These are phyloP conservation scores for Orchestia grillus DNA, from an alignment of 1,140 invertebrate species.

Conservation along the genomic window DNA sequence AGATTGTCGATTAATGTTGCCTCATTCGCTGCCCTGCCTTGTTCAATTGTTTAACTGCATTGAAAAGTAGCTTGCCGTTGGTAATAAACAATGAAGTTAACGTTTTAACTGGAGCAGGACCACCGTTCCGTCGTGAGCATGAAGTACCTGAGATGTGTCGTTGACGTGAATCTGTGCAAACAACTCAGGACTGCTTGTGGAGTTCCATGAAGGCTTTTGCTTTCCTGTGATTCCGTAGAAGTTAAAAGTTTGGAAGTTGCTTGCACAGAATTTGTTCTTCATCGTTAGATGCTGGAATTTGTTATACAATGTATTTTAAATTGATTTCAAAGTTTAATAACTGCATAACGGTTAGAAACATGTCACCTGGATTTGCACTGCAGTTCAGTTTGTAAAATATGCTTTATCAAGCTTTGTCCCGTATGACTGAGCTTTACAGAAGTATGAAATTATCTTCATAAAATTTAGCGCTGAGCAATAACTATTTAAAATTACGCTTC, in stretches of 20 bases:
- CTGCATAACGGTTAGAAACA: not conserved
- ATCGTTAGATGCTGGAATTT: not conserved
- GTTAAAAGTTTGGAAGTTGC: not conserved
- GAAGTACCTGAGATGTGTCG: not conserved
- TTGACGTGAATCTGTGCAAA: not conserved
- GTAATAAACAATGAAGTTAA: not conserved
- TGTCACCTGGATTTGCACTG: not conserved
- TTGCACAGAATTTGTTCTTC: not conserved
- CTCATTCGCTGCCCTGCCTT: conserved; percentile 4
- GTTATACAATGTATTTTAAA: not conserved
- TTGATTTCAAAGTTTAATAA: not conserved
- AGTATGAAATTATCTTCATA: not conserved
- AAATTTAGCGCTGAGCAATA: not conserved
- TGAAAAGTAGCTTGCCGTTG: not conserved
- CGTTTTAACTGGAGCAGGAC: not conserved
- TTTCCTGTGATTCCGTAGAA: not conserved
- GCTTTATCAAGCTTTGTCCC: not conserved
- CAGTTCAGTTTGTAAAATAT: not conserved
- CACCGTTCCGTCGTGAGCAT: conserved; percentile 4
- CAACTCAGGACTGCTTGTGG: not conserved
- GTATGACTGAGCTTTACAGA: not conserved
- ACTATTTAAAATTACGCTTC: not conserved
- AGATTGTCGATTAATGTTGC: conserved; percentile 1
- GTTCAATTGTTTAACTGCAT: not conserved
- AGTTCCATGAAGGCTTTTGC: not conserved